Conservation (phyloP, 2,113 vertebrate genomes). For the Orientallactaga bullata region DNA sequence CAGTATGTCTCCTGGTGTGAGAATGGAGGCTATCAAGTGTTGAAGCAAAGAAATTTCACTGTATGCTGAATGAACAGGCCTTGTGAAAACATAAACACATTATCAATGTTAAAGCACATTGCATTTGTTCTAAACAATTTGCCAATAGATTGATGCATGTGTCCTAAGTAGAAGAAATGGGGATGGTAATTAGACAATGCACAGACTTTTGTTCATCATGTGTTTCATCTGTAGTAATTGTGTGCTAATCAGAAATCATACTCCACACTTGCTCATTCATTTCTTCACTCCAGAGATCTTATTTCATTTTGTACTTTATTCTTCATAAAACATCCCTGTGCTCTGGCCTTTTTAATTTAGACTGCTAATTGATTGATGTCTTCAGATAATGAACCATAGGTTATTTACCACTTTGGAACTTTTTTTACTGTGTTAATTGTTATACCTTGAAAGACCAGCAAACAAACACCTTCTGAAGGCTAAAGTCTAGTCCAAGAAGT, state of each 20-base stretch:
- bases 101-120: not conserved
- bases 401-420: not conserved
- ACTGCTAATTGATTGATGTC: not conserved
- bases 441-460: not conserved
- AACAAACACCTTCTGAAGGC: not conserved
- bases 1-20: conserved; percentile 51
- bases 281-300: not conserved
- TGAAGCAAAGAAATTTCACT: conserved; percentile 32
- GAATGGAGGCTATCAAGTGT: conserved; percentile 26
- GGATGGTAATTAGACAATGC: not conserved
- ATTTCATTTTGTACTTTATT: not conserved
- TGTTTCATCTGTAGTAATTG: conserved; percentile 2
- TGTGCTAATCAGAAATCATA: not conserved
- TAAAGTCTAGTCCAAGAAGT: not conserved
- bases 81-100: not conserved
- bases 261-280: not conserved
- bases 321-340: not conserved
- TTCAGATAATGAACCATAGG: not conserved
- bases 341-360: not conserved
- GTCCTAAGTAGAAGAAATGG: not conserved
- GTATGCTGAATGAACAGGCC: not conserved
- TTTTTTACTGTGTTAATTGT: not conserved
- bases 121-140: conserved; percentile 44
- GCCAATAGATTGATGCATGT: not conserved
- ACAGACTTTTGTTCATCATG: not conserved